Evolutionary conservation across 2,797 vertebrate genomes (phyloP).

Genomic region (Neosalanx taihuensis): DNA sequence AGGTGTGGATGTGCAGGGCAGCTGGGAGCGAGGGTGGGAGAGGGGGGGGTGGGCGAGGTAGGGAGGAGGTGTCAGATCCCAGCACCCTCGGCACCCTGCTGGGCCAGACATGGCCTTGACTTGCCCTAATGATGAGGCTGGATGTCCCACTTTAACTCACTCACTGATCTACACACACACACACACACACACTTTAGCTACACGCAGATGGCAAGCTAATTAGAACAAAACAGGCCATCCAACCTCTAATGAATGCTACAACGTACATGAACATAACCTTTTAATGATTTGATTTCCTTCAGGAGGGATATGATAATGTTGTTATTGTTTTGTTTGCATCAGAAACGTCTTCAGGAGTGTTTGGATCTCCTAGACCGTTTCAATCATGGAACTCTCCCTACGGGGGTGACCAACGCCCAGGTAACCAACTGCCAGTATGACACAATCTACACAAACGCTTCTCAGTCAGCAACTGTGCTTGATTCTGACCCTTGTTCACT

Average conservation of each 20-base stretch:
- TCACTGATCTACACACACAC: neutral
- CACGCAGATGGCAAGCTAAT: constrained; percentile 52
- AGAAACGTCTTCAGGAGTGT: constrained; percentile 83
- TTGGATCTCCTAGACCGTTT: constrained; percentile 82
- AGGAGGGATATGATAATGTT: too few species aligned
- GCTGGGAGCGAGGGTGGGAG: constrained; percentile 40
- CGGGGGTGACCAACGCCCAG: constrained; percentile 83
- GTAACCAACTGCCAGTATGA: constrained; percentile 58
- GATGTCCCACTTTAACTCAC: constrained; percentile 24
- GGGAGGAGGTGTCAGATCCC: constrained; percentile 1
- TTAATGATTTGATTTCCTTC: constrained; percentile 59
- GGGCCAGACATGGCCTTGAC: constrained; percentile 59
- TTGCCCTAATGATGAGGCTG: constrained; percentile 60
- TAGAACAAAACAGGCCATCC: constrained; percentile 58
- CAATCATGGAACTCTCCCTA: constrained; percentile 75
- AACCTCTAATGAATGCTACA: constrained; percentile 47
- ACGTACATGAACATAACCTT: constrained; percentile 58
- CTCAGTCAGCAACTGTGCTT: neutral
- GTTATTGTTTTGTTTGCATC: constrained; percentile 6
- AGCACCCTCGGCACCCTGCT: constrained; percentile 42
- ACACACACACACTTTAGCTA: neutral
- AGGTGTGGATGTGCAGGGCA: constrained; percentile 59
- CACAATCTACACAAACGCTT: neutral
- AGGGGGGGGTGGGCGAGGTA: neutral
- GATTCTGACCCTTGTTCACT: neutral